Evolutionary conservation across 2,888 invertebrate genomes (phyloP), one percentile per base, ranked within the genome.

Genomic region (Conomelus anceps): DNA sequence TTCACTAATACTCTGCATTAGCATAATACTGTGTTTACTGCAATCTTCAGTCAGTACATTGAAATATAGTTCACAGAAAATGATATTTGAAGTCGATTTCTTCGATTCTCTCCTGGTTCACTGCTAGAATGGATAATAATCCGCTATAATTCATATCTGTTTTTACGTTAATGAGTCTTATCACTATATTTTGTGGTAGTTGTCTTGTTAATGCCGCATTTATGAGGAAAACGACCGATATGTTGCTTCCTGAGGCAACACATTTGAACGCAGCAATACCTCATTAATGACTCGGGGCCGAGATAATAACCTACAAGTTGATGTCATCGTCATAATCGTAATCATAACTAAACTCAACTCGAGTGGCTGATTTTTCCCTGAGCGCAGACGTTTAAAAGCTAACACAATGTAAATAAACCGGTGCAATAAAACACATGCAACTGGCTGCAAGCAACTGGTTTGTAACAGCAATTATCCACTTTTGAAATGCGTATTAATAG

Each of bases 381-480:
- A 63, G 34, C 34, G 34, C 34, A 34, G 63, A n/a, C 63, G 63
- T 63, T 63, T 86, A 86, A 86, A 86, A 86, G 86, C 24, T 86
- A 86, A 86, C 24, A 86, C 86, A 86, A 86, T 86, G 86, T 86
- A 86, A 86, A 86, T 86, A 86, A 86, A 24, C 24, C 86, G 22
- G 24, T 63, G 86, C 29, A 86, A 86, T 86, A 86, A 86, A 86
- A 86, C 86, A 86, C 86, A 24, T 29, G 29, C 29, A 86, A 86
- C 24, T 86, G 86, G 86, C 86, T 24, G 24, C 20, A 22, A 86
- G 29, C n/a, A 86, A 86, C 86, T 86, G 86, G 86, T 86, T 86
- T 85, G 22, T 22, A 26, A 22, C 86, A 22, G 86, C 86, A 86
- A 86, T 86, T 86, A 86, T 86, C 86, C 86, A 63, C 63, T 63